Base-by-base conservation (phyloP, 2,797 vertebrate genomes). In the Danio albolineatus region DNA sequence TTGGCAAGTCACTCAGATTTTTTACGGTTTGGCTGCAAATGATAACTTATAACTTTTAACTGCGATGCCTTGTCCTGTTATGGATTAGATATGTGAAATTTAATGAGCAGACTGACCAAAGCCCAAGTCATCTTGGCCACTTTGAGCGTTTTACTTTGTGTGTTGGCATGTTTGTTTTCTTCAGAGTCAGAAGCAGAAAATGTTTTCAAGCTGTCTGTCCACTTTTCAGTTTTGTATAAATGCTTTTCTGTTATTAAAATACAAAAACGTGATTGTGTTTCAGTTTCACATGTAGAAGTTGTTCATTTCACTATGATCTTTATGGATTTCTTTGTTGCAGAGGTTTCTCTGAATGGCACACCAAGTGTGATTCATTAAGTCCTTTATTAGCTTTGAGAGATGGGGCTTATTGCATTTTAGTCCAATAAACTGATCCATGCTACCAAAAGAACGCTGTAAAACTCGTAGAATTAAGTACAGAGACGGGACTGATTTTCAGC, bases 351-450 rank as follows among this genome's bases (percentile, higher is more conserved):
- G 84, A 90, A 84, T 88, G 85, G 81, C 82, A 89, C 87, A 87
- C 86, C 90, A 88, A 93, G 90, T 92, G 91, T 87, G 90, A 92
- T 86, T 90, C 89, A 92, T 92, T 92, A 93, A 86, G 81, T 76
- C 83, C 49, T 93, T 93, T 92, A 92, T 86, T 87, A 91, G 89
- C 84, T 87, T 12, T 61, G 87, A 88, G 83, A 90, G 86, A 87
- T 84, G 80, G 86, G 89, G 85, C 85, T 84, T 87, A 89, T 89
- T 92, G 90, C 90, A 89, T 92, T 89, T 87, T 83, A 87, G 88
- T 88, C 88, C 87, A 80, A 79, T 92, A 89, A 92, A 91, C 82
- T 38, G 14, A 64, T 80, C 76, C 10, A 49, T 80, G 60, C 62
- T 61, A 64, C 64, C 69, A 57, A 64, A 64, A 82, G 76, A 84